These are phyloP conservation scores for Galemys pyrenaicus DNA, from an alignment of 2,113 vertebrate genomes.

Conservation along the genomic window DNA sequence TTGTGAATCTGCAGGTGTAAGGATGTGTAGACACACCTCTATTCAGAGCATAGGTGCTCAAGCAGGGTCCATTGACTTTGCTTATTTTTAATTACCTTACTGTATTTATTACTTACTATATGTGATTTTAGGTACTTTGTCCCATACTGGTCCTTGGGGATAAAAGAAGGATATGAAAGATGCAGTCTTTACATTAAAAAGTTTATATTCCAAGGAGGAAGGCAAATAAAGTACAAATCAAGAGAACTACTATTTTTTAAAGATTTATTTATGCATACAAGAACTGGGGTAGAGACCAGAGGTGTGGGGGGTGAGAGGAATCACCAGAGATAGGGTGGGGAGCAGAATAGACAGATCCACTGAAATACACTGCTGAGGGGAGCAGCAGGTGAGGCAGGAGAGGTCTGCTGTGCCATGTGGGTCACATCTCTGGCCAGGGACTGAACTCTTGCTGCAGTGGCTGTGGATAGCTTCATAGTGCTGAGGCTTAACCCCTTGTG, in stretches of 20 bases:
- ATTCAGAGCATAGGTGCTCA: not conserved
- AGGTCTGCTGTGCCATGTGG: too few species aligned
- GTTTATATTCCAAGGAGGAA: not conserved
- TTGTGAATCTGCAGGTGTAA: not conserved
- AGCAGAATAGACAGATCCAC: too few species aligned
- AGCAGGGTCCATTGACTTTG: not conserved
- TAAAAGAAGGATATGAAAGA: not conserved
- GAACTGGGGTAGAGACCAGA: too few species aligned
- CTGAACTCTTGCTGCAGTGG: too few species aligned
- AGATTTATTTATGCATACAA: too few species aligned
- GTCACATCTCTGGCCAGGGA: too few species aligned
- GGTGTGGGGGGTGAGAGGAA: too few species aligned
- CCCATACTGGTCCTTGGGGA: not conserved
- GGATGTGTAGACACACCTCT: not conserved
- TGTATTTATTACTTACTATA: not conserved
- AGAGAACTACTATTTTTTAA: not conserved
- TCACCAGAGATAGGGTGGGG: too few species aligned
- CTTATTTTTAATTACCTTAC: not conserved
- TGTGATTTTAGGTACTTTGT: not conserved
- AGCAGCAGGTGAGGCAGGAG: too few species aligned
- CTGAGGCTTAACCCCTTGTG: too few species aligned
- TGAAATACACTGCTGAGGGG: too few species aligned
- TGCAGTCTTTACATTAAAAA: not conserved
- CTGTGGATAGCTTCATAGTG: too few species aligned
- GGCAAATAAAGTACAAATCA: not conserved